phyloP scores from a whole-genome alignment of 2,113 vertebrate genomes.

The Gnathonemus longibarbis region DNA sequence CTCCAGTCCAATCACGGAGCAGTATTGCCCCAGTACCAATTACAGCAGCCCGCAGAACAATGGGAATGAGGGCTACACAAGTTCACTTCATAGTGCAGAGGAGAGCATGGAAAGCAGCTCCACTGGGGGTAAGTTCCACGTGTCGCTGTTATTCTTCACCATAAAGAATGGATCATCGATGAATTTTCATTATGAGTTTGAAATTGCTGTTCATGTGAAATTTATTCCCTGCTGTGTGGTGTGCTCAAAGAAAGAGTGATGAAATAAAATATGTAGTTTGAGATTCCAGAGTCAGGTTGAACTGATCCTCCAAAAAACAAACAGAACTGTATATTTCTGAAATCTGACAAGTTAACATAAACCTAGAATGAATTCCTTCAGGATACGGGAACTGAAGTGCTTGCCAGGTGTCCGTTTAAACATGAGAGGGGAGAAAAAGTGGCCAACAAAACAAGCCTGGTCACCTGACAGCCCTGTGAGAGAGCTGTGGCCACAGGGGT shows the following conservation, averaged over 20 bases:
- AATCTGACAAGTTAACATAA: neutral
- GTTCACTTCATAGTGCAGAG: conserved; percentile 48
- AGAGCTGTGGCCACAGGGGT: neutral
- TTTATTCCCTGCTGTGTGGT: neutral
- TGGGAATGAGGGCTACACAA: conserved; percentile 45
- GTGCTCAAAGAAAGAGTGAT: neutral
- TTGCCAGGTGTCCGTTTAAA: neutral
- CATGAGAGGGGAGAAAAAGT: neutral
- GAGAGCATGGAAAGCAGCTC: conserved; percentile 47
- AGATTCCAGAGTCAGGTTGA: neutral
- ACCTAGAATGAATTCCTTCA: neutral
- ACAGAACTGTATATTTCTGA: neutral
- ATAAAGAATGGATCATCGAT: neutral
- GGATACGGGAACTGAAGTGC: neutral
- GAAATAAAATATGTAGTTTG: neutral
- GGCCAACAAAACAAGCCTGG: neutral
- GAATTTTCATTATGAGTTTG: neutral
- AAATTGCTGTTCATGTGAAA: neutral
- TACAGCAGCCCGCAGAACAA: conserved; percentile 57
- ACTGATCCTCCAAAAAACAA: neutral
- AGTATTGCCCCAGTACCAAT: conserved; percentile 49
- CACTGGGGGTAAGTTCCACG: conserved; percentile 43
- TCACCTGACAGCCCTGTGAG: neutral
- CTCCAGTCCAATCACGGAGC: conserved; percentile 54
- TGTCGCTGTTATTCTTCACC: neutral